These are phyloP conservation scores for Chaetops frenatus DNA, from an alignment of 2,113 vertebrate species.

Conservation along the genomic window DNA sequence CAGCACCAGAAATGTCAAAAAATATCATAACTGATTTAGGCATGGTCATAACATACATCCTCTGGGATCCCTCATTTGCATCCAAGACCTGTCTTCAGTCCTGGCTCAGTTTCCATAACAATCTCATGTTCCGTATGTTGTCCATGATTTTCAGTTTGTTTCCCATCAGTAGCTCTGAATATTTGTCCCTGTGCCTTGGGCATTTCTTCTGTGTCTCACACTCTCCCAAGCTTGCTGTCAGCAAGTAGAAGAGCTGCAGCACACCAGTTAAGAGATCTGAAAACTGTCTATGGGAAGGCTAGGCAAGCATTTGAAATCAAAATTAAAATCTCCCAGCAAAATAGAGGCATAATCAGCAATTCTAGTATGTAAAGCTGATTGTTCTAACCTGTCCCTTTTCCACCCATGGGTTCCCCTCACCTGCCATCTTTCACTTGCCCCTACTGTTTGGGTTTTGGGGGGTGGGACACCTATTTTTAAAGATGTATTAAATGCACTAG, in stretches of 20 bases:
- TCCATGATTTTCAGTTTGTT: neutral
- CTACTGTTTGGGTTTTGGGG: neutral
- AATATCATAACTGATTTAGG: accelerated
- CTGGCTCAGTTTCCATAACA: neutral
- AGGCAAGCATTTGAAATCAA: neutral
- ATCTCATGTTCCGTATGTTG: neutral
- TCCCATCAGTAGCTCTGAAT: neutral
- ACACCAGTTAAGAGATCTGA: neutral
- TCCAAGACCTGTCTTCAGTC: neutral
- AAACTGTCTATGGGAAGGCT: neutral
- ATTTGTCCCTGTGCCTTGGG: neutral
- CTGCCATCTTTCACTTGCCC: neutral
- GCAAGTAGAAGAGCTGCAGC: neutral
- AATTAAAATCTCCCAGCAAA: neutral
- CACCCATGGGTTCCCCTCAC: accelerated
- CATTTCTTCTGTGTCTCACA: neutral
- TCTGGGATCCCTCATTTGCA: neutral
- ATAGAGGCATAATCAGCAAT: neutral
- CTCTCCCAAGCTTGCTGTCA: neutral
- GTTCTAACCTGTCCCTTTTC: neutral
- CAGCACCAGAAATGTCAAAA: neutral
- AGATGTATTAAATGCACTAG: neutral
- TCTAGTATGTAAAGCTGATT: neutral
- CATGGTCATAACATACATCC: neutral
- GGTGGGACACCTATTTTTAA: neutral